Conservation (phyloP, 1,140 invertebrate species). For the Diplogasteroides magnus region DNA sequence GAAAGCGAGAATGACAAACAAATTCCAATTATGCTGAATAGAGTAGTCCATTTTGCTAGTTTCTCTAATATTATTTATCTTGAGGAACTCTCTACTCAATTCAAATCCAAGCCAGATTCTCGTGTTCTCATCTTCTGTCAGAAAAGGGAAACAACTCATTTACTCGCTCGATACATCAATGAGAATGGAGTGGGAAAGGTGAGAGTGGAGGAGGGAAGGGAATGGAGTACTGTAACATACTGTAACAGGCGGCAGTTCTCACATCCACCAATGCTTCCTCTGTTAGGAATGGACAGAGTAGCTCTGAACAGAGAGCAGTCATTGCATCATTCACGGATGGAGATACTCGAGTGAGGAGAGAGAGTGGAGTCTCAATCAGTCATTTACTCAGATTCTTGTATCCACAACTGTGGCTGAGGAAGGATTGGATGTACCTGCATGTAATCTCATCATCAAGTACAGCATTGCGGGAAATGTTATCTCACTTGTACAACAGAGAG, state of each 20-base stretch:
- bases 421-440: slow-evolving; percentile 56
- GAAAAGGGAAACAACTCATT: neutral
- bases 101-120: neutral
- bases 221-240: too few species aligned
- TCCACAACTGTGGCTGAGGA: slow-evolving; percentile 57
- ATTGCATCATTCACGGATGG: neutral
- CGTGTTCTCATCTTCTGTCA: neutral
- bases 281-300: neutral
- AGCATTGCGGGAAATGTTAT: slow-evolving; percentile 57
- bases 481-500: slow-evolving; percentile 56
- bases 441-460: slow-evolving; percentile 57
- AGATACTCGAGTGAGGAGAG: neutral
- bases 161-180: neutral
- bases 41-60: neutral
- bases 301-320: neutral
- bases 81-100: neutral
- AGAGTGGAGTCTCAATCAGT: neutral
- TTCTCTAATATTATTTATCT: neutral
- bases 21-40: too few species aligned
- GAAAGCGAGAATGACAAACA: too few species aligned
- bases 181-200: neutral
- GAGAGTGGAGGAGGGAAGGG: neutral
- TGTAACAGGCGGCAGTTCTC: neutral
- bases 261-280: neutral
- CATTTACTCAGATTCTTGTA: slow-evolving; percentile 20